Evolutionary conservation across 2,888 invertebrate species (phyloP), one percentile per base, ranked within the genome.

Genomic region (Lycaena phlaeas): DNA sequence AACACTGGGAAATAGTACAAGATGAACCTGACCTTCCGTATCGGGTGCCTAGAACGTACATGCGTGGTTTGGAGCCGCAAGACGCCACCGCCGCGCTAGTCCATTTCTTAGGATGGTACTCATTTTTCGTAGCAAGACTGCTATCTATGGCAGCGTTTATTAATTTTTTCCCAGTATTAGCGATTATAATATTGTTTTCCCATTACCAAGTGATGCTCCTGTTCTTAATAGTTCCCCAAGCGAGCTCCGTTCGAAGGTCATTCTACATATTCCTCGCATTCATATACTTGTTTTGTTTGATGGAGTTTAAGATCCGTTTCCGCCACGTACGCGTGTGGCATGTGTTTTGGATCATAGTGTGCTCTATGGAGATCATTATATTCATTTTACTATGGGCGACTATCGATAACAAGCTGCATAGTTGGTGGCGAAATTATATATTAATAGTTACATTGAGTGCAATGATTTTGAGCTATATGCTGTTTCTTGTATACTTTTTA

Each of bases 281-380:
- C 51, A 86, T 93, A 46, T 93, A 91, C 58, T 82, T 92, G 40
- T 90, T 93, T 63, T 90, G 91, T 57, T 77, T 93, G 30, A 88
- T 94, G 59, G 94, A 94, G 71, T 92, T 93, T 56, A 90, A 92
- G 62, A 87, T 93, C 41, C 89, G 90, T 65, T 93, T 93, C 63
- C 89, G 89, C 50, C 89, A 90, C 57, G 87, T 91, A 12, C 87
- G 89, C 3, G 79, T 88, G 40, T 91, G 92, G 87, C 89, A 92
- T 54, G 73, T 87, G 48, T 86, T 88, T 38, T 94, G 90, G 76
- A 88, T 91, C 56, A 63, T 87, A 38, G 75, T 92, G 31, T 87
- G 89, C 31, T 87, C 90, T 44, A 51, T 81, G 17, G 91, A 94
- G 70, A 92, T 90, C 55, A 72, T 90, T 31, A 56, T 86, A 11